Conservation (phyloP, 2,113 vertebrate species). For the Sceloporus tristichus region DNA sequence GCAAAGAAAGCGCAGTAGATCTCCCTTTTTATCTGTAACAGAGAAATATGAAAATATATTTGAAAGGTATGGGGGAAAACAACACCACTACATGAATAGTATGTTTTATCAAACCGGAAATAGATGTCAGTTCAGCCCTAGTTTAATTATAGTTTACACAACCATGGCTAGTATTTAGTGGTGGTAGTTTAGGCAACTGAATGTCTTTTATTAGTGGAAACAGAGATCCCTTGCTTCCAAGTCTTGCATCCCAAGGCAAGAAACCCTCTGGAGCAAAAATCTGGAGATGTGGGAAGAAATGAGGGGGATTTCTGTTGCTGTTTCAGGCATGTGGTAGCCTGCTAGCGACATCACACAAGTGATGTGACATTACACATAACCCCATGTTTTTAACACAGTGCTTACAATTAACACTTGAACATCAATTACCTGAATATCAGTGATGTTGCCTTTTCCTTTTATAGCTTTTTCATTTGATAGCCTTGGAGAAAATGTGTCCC, state of each 20-base stretch:
- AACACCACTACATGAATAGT: constrained; percentile 7
- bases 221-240: neutral
- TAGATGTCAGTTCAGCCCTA: neutral
- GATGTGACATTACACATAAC: neutral
- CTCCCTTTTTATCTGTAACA: fast-evolving
- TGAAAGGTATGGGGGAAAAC: neutral
- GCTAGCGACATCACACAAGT: neutral
- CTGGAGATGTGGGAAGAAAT: neutral
- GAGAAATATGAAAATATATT: neutral
- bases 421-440: neutral
- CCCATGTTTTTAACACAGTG: neutral
- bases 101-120: constrained; percentile 14
- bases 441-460: neutral
- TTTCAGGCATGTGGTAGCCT: neutral
- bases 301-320: neutral
- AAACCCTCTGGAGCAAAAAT: neutral
- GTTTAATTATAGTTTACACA: neutral
- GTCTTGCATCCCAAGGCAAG: neutral
- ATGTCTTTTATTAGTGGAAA: neutral
- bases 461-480: neutral
- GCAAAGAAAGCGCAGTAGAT: neutral
- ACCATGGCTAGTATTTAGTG: neutral
- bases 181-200: neutral
- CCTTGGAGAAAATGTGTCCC: too few relatives aligned
- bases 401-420: neutral